phyloP scores from a whole-genome alignment of 2,888 invertebrate species.

The Oligia latruncula region DNA sequence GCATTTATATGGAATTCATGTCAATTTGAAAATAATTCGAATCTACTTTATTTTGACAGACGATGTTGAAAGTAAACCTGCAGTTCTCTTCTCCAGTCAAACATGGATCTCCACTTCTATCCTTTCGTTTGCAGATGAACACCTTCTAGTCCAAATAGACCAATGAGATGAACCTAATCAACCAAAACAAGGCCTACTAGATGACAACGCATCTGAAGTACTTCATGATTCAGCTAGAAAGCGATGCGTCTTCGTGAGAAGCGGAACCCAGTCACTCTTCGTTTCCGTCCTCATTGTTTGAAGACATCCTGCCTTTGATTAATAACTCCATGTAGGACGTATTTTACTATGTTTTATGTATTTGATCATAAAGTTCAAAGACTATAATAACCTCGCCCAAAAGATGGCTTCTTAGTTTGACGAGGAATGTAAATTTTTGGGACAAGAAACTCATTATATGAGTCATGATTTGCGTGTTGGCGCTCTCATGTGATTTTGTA shows the following conservation, averaged over 20 bases:
- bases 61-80: background rate
- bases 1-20: background rate
- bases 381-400: conserved; percentile 42
- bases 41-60: background rate
- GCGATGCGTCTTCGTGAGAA: conserved; percentile 79
- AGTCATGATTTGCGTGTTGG: conserved; percentile 58
- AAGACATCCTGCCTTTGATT: conserved; percentile 80
- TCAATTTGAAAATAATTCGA: background rate
- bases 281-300: conserved; percentile 84
- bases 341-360: conserved; percentile 52
- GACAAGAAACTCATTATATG: conserved; percentile 61
- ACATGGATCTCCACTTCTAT: background rate
- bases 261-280: conserved; percentile 78
- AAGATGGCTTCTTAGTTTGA: conserved; percentile 19
- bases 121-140: conserved; percentile 3
- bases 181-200: conserved; percentile 14
- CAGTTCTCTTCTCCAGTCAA: background rate
- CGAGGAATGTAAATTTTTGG: conserved; percentile 54
- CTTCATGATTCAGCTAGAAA: conserved; percentile 69
- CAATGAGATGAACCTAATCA: conserved; percentile 5
- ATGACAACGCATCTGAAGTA: conserved; percentile 57
- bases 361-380: conserved; percentile 36
- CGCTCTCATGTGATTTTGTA: conserved; percentile 48
- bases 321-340: conserved; percentile 66
- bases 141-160: background rate